Base-by-base conservation (phyloP, 2,113 vertebrate genomes). In the Leucopsar rothschildi region DNA sequence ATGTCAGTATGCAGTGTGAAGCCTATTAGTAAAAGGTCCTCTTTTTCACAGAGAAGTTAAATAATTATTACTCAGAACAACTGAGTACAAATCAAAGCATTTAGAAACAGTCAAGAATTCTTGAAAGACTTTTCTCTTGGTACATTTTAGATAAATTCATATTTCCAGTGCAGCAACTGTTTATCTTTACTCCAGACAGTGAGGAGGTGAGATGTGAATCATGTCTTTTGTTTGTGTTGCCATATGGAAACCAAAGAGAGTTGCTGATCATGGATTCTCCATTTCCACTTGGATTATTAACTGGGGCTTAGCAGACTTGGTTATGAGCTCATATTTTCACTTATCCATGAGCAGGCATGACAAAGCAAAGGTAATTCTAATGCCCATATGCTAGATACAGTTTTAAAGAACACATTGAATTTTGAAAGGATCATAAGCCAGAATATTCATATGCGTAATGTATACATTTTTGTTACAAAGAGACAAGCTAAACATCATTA, bases 1-100 rank as follows among this genome's bases (percentile, higher is more conserved):
- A 97, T 94, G 84, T 70, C 75, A 95, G 49, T 35, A 76, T 73
- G 63, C 64, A 79, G 57, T 79, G 68, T 76, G 85, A 90, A 72
- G 49, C 53, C 79, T 90, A 47, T 91, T 90, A 89, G 39, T 31
- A 24, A 75, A 75, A 92, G 63, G 50, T 83, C 85, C 73, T 92
- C 65, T 91, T 95, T 92, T 94, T 69, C 35, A 55, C 29, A 81
- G 75, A 83, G 52, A 92, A 95, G 50, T 55, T 91, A 92, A 89
- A 72, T 96, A 95, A 92, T 90, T 97, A 53, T 96, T 96, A 79
- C 40, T 94, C 53, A 88, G 84, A 94, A 94, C 21, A 82, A 69
- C 56, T 35, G 82, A 76, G 14, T 77, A 72, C 75, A 89, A 87
- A 94, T 96, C 97, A 91, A 96, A 97, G 95, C 69, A 87, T 95